Conservation (phyloP, 2,113 vertebrate species). For the Globicephala melas region DNA sequence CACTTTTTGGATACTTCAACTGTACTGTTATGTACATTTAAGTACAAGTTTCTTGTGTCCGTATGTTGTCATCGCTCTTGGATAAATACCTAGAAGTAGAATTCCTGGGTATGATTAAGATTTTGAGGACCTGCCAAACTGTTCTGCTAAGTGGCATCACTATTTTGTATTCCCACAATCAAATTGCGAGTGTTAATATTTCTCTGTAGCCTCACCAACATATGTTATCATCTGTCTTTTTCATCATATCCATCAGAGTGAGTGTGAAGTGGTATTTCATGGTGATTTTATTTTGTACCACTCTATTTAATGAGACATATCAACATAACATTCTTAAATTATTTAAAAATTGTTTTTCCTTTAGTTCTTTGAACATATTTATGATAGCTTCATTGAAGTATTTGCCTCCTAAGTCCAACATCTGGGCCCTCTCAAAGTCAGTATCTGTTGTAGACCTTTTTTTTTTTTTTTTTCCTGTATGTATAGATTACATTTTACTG, state of each 20-base stretch:
- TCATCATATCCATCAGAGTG: no score
- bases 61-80: background rate
- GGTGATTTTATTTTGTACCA: background rate
- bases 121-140: background rate
- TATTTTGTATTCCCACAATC: background rate
- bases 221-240: background rate
- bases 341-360: background rate
- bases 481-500: background rate
- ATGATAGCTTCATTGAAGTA: background rate
- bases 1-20: background rate
- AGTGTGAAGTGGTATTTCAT: background rate
- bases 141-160: background rate
- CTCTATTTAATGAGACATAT: background rate
- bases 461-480: background rate
- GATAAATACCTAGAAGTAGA: background rate
- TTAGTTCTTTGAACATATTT: background rate
- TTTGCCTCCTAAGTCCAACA: background rate
- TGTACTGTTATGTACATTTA: background rate
- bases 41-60: background rate
- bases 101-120: background rate
- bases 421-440: background rate
- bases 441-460: background rate
- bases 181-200: background rate
- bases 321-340: background rate
- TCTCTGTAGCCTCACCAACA: background rate